phyloP scores from a whole-genome alignment of 1,140 invertebrate genomes.

The Solenopsis invicta region DNA sequence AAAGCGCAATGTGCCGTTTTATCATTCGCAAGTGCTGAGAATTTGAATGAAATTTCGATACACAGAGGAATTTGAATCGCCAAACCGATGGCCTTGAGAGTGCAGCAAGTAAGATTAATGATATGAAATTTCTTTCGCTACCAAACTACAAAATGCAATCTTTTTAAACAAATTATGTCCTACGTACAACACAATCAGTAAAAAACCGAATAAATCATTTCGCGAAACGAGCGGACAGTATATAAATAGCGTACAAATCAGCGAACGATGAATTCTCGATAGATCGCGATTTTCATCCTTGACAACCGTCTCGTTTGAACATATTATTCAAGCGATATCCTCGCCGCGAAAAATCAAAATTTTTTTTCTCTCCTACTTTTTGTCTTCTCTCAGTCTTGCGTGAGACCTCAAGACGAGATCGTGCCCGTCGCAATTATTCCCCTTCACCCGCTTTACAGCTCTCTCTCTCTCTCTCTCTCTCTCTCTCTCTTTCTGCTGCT shows the following conservation, averaged over 20 bases:
- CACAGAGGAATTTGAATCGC: constrained; percentile 57
- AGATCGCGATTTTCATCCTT: constrained; percentile 21
- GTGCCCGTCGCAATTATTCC: constrained; percentile 78
- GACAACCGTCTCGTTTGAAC: background rate
- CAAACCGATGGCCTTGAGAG: constrained; percentile 47
- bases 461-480: constrained; percentile 33
- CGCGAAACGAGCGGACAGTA: background rate
- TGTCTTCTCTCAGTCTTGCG: constrained; percentile 69
- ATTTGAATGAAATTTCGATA: constrained; percentile 73
- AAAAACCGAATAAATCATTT: constrained; percentile 26
- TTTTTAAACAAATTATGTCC: background rate
- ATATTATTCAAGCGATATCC: constrained; percentile 4
- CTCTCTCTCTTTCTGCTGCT: constrained; percentile 24
- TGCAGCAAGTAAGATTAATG: constrained; percentile 50
- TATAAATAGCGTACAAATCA: background rate
- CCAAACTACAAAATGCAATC: constrained; percentile 21
- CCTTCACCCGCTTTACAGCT: constrained; percentile 52
- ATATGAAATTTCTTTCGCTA: constrained; percentile 23
- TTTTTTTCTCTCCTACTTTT: constrained; percentile 62
- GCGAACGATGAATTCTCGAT: constrained; percentile 2
- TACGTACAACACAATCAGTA: background rate
- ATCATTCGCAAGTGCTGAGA: constrained; percentile 38
- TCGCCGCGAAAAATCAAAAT: constrained; percentile 65
- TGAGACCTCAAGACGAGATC: constrained; percentile 76
- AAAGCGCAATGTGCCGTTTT: constrained; percentile 20